Percentiles rank a stretch among this genome's conserved stretches.
These are phyloP conservation scores for Scartelaos histophorus DNA, from an alignment of 2,113 vertebrate genomes.

Conservation along the genomic window DNA sequence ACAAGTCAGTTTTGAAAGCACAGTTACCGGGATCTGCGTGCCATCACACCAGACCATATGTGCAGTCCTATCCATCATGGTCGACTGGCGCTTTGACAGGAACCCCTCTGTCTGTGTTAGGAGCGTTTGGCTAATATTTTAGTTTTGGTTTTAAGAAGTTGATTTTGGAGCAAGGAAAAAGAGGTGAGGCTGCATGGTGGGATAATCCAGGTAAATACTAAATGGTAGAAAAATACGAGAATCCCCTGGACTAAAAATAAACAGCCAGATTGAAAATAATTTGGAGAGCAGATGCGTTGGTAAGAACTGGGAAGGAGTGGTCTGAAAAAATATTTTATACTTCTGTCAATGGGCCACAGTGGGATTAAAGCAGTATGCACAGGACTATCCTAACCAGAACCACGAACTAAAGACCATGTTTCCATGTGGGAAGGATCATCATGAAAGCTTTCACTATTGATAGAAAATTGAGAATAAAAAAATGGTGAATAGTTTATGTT, in stretches of 20 bases:
- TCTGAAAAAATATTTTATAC: conserved; percentile 4
- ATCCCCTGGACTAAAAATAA: conserved; percentile 7
- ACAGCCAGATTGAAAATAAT: not conserved
- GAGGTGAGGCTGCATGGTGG: conserved; percentile 12
- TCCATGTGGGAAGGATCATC: conserved; percentile 1
- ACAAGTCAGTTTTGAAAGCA: conserved; percentile 40
- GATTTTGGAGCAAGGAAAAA: conserved; percentile 26
- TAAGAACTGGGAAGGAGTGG: not conserved
- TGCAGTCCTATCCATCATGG: conserved; percentile 42
- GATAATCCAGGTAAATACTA: conserved; percentile 30
- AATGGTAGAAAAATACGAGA: not conserved
- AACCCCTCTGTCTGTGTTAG: conserved; percentile 15
- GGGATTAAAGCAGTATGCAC: not conserved
- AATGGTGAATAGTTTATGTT: too few species aligned
- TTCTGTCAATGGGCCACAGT: conserved; percentile 1
- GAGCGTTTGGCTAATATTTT: conserved; percentile 40
- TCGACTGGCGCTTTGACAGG: conserved; percentile 39
- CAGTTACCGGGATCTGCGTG: conserved; percentile 10
- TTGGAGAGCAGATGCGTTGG: not conserved
- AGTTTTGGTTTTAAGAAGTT: conserved; percentile 34
- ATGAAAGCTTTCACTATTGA: not conserved
- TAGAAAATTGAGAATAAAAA: too few species aligned
- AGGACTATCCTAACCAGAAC: not conserved
- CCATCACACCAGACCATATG: conserved; percentile 11
- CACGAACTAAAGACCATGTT: not conserved